Evolutionary conservation across 2,797 vertebrate species (phyloP), one percentile per base, ranked within the genome.

Genomic region (Myoxocephalus aenaeus): DNA sequence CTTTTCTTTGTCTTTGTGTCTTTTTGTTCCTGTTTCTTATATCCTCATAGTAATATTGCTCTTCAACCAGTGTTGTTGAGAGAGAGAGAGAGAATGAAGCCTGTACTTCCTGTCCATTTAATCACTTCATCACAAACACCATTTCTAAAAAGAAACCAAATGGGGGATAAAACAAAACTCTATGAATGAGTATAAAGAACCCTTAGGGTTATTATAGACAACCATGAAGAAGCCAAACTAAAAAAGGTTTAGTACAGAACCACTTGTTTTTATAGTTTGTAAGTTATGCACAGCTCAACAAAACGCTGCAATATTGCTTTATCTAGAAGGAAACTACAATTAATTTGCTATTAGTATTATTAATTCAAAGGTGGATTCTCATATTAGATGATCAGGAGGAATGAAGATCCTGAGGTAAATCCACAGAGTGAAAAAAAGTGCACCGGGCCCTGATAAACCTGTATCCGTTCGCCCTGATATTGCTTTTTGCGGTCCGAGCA

Each of bases 401-500:
- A 66, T 34, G 0, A 53, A 10, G 15, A 59, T 46, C 38, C 27
- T 69, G 22, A 67, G 67, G 34, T 14, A 8, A 27, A 36, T 5
- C 1, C 6, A 10, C 18, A 10, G 11, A 73, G 51, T 68, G 46
- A 53, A 74, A 72, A 74, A 65, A 72, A 48, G 14, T 10, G 6
- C 58, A 12, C 12, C 36, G 4, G 46, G 20, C 44, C 27, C 32
- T 13, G 11, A 80, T 63, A 66, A 68, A 81, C 62, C 70, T 1
- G 2, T 75, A 27, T 57, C 64, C 38, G 40, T 79, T 32, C 54
- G 10, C 73, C 25, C 63, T 75, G 63, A 80, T 77, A 42, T 81
- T 83, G 61, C 56, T 10, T 82, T 82, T 83, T 75, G 73, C 2
- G 73, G 86, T 70, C 40, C 27, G 58, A 74, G 58, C 69, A 86